These are phyloP conservation scores for Gonocerus acuteangulatus DNA, from an alignment of 2,888 invertebrate genomes.

Conservation along the genomic window DNA sequence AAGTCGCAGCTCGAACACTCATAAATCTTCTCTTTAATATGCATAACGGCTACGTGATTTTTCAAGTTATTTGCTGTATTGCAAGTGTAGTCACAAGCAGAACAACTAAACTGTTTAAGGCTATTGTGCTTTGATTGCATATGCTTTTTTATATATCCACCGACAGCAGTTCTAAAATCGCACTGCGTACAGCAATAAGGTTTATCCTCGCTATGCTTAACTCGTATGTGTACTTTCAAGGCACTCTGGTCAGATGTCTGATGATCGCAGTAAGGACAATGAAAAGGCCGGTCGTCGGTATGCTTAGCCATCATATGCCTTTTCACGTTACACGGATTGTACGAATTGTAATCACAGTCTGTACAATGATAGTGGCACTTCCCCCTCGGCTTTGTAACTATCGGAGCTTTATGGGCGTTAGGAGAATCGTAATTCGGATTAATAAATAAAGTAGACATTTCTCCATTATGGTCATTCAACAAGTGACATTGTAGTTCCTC, in stretches of 20 bases:
- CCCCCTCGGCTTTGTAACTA: not conserved
- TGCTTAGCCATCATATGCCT: not conserved
- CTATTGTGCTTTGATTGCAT: not conserved
- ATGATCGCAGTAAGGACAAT: not conserved
- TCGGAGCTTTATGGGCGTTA: not conserved
- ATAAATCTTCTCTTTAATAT: not conserved
- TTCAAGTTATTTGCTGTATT: not conserved
- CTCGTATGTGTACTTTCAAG: not conserved
- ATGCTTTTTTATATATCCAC: not conserved
- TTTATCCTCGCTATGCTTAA: not conserved
- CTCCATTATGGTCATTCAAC: not conserved
- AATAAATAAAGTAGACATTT: not conserved
- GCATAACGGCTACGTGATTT: not conserved
- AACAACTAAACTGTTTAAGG: not conserved
- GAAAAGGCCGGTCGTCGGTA: not conserved
- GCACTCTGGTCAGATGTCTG: not conserved
- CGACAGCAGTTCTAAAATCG: not conserved
- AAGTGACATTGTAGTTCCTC: not conserved
- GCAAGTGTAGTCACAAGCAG: not conserved
- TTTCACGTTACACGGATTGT: not conserved
- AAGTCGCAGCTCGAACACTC: not conserved
- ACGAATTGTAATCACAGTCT: not conserved
- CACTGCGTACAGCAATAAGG: not conserved
- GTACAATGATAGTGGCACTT: not conserved
- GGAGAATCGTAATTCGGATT: not conserved